Percentiles rank a stretch among this genome's conserved stretches.
Evolutionary conservation across 2,113 vertebrate species (phyloP).

Genomic region (Leiothrix lutea): DNA sequence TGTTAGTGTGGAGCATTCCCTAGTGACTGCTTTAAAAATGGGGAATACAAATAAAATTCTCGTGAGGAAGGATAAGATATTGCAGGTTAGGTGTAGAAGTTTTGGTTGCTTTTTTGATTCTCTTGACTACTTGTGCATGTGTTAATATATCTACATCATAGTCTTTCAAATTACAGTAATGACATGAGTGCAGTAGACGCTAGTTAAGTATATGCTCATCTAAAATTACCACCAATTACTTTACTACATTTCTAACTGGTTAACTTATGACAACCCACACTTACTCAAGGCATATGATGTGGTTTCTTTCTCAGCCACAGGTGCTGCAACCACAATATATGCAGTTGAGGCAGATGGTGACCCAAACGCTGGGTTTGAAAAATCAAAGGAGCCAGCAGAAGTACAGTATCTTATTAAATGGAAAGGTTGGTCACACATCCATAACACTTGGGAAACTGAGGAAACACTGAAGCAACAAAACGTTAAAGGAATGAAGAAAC

Average conservation of each 20-base stretch:
- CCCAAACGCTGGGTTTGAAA: slow-evolving; percentile 87
- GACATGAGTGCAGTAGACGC: not conserved
- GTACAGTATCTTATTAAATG: slow-evolving; percentile 96
- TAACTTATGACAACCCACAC: not conserved
- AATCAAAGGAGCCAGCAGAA: slow-evolving; percentile 86
- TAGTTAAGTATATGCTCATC: not conserved
- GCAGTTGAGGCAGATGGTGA: slow-evolving; percentile 96
- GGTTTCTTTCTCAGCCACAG: slow-evolving; percentile 79
- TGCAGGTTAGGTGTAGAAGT: not conserved
- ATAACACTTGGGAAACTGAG: slow-evolving; percentile 98
- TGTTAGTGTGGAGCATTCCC: not conserved
- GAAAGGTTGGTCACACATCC: slow-evolving; percentile 99
- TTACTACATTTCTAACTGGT: not conserved
- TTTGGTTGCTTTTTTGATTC: not conserved
- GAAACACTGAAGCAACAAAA: slow-evolving; percentile 95
- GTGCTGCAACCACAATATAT: slow-evolving; percentile 94
- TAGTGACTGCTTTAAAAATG: not conserved
- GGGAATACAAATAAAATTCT: not conserved
- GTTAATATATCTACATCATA: not conserved
- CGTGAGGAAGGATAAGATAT: not conserved
- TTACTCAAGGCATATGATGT: not conserved
- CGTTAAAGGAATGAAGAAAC: slow-evolving; percentile 98
- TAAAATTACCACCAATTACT: not conserved
- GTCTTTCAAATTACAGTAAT: not conserved
- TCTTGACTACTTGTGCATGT: not conserved